Evolutionary conservation across 2,888 invertebrate genomes (phyloP), one percentile per base, ranked within the genome.

Genomic region (Druceiella hillmani): DNA sequence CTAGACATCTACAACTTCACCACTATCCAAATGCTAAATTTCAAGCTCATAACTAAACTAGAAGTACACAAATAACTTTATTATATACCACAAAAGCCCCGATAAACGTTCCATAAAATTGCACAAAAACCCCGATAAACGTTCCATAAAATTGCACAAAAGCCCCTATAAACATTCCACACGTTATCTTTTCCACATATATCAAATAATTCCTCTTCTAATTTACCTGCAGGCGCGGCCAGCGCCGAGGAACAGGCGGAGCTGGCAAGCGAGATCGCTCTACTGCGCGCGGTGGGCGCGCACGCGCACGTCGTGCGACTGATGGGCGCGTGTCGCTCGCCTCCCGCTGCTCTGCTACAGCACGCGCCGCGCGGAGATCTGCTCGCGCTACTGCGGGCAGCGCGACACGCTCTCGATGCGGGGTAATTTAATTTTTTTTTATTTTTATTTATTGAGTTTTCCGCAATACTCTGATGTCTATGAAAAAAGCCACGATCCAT

Each of bases 281-380:
- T 84, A 64, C 72, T 89, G 58, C 89, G 87, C 57, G 76, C 76
- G 45, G 82, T 88, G 0, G 88, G 87, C 1, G 66, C 65, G 1
- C 89, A 90, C 60, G 75, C 78, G 10, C 83, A 89, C 60, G 81
- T 90, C 34, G 86, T 90, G 10, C 67, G 76, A 5, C 59, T 87
- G 3, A 54, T 88, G 1, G 89, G 81, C 1, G 89, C 86, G 50
- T 87, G 87, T 51, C 65, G 74, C 0, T 64, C 78, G 14, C 88
- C 89, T 0, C 74, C 80, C 31, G 76, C 84, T 43, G 81, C 88
- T 46, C 65, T 90, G 5, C 75, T 90, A 61, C 89, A 90, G 55
- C 87, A 81, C 53, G 81, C 87, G 7, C 81, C 86, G 0, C 77
- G 83, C 44, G 89, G 89, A 1, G 86, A 87, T 54, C 64, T 91